These are phyloP conservation scores for Scaeva pyrastri DNA, from an alignment of 2,888 invertebrate genomes.

Conservation along the genomic window DNA sequence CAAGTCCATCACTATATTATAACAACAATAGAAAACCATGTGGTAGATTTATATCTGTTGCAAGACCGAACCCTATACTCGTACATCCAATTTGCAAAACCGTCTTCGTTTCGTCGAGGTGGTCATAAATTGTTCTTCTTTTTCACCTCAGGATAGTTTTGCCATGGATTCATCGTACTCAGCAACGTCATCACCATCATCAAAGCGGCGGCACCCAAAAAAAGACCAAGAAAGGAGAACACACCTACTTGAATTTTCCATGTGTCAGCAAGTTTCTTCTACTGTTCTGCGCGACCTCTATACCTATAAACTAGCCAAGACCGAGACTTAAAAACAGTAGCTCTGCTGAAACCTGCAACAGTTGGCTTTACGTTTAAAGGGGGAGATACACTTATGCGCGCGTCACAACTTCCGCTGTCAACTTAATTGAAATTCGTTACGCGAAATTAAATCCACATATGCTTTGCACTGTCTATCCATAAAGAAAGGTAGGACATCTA, in stretches of 20 bases:
- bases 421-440: conserved; percentile 74
- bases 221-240: conserved; percentile 52
- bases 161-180: conserved; percentile 30
- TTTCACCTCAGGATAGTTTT: conserved; percentile 50
- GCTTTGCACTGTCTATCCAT: conserved; percentile 44
- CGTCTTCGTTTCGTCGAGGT: conserved; percentile 44
- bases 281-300: conserved; percentile 27
- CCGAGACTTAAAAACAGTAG: conserved; percentile 43
- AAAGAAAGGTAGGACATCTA: conserved; percentile 43
- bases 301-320: conserved; percentile 1
- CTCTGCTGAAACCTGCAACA: conserved; percentile 29
- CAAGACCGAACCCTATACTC: conserved; percentile 62
- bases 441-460: conserved; percentile 69
- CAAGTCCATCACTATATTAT: conserved; percentile 42
- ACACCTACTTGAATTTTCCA: conserved; percentile 61
- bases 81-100: conserved; percentile 33
- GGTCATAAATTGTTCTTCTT: conserved; percentile 64
- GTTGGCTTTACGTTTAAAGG: conserved; percentile 22
- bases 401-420: conserved; percentile 70
- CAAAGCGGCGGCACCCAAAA: conserved; percentile 75
- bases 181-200: conserved; percentile 40
- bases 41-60: conserved; percentile 57
- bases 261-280: conserved; percentile 20
- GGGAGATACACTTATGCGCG: conserved; percentile 40
- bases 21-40: conserved; percentile 63